Base-by-base conservation (phyloP, 2,113 vertebrate species). In the Eulemur rufifrons region DNA sequence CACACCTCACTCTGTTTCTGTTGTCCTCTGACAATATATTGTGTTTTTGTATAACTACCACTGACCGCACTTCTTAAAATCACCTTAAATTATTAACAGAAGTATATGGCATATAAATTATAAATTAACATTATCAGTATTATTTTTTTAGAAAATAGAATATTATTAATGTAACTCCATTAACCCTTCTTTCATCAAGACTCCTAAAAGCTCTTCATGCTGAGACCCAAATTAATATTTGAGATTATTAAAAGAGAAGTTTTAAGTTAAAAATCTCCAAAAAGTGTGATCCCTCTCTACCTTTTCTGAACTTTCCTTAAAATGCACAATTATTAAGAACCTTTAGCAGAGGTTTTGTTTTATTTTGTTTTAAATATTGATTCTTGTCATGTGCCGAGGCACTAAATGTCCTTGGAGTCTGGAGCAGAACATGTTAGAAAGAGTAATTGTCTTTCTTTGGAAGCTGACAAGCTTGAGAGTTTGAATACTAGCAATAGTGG, bases 11-110 rank as follows among this genome's bases (percentile, higher is more conserved):
- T 71, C 21, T 47, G 50, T 27, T 68, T 86, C 32, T 86, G 61
- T 37, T 63, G 34, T 85, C n/a, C 52, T 54, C 77, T 80, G 21
- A 73, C 7, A 89, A 10, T 21, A 68, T 37, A 84, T 71, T 81
- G 47, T 91, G 6, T 94, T 86, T 25, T 85, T 94, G 7, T 17
- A 89, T 73, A 73, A 23, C 25, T 29, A 27, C 37, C 21, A 73
- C 32, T 89, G 74, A 56, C 14, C 47, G 14, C 82, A 83, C 32
- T 66, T 80, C 12, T 54, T 89, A 21, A 93, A 47, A 6, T 47
- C 23, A 54, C 15, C 37, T 77, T 91, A 76, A 85, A 63, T 94
- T 85, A 81, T 61, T 89, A 95, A 66, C 69, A 86, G 45, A 94
- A 94, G 42, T 80, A 81, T 29, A 32, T 92, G 21, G 20, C 3